A percentile compares a stretch with the other conserved stretches of the same genome.
phyloP scores from a whole-genome alignment of 2,888 invertebrate species.

The Aleiodes leptofemur region DNA sequence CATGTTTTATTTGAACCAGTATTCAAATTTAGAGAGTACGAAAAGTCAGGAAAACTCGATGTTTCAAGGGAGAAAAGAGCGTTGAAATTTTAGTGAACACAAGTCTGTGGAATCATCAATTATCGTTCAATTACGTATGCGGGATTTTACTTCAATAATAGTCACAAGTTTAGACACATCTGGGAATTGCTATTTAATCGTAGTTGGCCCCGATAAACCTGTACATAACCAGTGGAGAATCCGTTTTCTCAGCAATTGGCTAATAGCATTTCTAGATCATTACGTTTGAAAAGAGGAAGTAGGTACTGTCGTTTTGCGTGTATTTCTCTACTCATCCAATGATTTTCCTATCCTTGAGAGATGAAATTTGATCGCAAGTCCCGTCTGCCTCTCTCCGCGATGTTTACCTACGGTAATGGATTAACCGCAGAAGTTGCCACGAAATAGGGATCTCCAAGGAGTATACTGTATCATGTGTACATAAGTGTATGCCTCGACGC shows the following conservation, averaged over 20 bases:
- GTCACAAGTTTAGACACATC: background rate
- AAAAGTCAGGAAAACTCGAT: background rate
- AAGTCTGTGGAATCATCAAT: background rate
- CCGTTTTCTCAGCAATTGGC: conserved; percentile 53
- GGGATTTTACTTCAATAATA: background rate
- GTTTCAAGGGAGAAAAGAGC: background rate
- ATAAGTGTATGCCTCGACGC: conserved; percentile 39
- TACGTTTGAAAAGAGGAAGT: conserved; percentile 51
- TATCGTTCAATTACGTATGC: background rate
- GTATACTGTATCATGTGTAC: conserved; percentile 38
- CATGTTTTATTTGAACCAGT: background rate
- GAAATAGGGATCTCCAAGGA: conserved; percentile 41
- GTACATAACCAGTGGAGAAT: conserved; percentile 27
- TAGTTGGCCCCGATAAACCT: background rate
- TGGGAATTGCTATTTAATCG: conserved; percentile 12
- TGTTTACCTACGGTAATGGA: conserved; percentile 66
- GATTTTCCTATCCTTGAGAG: conserved; percentile 52
- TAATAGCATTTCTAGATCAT: conserved; percentile 61
- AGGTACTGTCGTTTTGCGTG: conserved; percentile 21
- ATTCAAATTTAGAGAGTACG: background rate
- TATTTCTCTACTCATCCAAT: conserved; percentile 28
- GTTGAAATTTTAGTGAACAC: too few relatives aligned
- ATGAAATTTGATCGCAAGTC: conserved; percentile 69
- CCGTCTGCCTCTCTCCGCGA: conserved; percentile 57
- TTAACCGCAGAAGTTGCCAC: conserved; percentile 58